These are phyloP conservation scores for Pachymerium ferrugineum DNA, from an alignment of 2,888 invertebrate genomes.

Conservation along the genomic window DNA sequence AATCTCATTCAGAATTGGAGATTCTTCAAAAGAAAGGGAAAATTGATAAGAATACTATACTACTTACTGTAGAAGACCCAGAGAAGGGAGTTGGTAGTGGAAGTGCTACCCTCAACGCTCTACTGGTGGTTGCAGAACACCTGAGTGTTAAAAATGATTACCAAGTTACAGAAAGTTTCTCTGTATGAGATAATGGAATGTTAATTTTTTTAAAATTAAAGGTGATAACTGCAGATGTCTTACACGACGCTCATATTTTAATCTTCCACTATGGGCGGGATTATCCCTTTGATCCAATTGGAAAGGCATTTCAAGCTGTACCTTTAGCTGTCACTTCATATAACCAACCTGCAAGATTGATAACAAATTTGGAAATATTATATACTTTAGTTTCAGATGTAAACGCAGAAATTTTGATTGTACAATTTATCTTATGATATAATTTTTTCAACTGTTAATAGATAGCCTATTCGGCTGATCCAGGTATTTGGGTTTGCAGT, in stretches of 20 bases:
- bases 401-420: not conserved
- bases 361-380: conserved; percentile 36
- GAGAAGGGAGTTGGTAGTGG: conserved; percentile 50
- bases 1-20: conserved; percentile 43
- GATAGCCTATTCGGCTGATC: not conserved
- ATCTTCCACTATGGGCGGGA: conserved; percentile 33
- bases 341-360: conserved; percentile 32
- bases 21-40: conserved; percentile 44
- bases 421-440: not conserved
- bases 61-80: conserved; percentile 48
- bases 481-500: conserved; percentile 51
- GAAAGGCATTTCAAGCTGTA: conserved; percentile 32
- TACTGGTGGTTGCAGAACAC: conserved; percentile 51
- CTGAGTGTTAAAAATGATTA: conserved; percentile 45
- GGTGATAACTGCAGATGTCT: conserved; percentile 34
- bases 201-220: conserved; percentile 27
- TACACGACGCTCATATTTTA: conserved; percentile 21
- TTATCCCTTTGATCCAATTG: conserved; percentile 30
- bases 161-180: conserved; percentile 17
- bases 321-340: conserved; percentile 36
- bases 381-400: not conserved
- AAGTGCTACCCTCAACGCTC: conserved; percentile 53
- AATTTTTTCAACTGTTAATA: not conserved
- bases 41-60: conserved; percentile 42
- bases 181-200: not conserved